phyloP scores from a whole-genome alignment of 2,888 invertebrate species.

The Cepaea hortensis region DNA sequence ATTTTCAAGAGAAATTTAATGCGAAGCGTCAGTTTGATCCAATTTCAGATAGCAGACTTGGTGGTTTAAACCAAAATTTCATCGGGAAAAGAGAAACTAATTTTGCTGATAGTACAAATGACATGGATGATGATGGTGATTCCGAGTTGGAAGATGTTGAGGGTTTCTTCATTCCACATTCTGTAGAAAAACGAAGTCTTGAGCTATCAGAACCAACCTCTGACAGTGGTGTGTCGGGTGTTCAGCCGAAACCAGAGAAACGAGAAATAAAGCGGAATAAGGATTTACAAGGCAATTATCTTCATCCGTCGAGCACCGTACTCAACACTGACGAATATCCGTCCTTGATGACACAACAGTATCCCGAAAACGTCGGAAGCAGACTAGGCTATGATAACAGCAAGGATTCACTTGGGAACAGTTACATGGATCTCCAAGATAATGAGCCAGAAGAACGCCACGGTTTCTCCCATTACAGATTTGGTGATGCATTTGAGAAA shows the following conservation, averaged over 20 bases:
- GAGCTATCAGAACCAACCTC: neutral
- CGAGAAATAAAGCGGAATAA: neutral
- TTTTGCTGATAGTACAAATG: neutral
- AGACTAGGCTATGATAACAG: neutral
- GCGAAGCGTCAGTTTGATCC: neutral
- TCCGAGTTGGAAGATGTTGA: neutral
- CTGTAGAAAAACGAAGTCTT: neutral
- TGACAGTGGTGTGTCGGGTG: neutral
- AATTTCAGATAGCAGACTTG: neutral
- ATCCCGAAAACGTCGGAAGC: neutral
- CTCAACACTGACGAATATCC: neutral
- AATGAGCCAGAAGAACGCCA: neutral
- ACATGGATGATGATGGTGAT: too few relatives aligned
- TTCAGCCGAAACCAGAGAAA: neutral
- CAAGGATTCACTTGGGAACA: neutral
- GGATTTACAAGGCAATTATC: neutral
- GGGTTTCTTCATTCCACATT: neutral
- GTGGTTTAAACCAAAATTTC: slow-evolving; percentile 5
- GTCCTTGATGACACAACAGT: neutral
- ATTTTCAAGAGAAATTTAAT: neutral
- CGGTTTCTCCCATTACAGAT: neutral
- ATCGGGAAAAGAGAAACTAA: neutral
- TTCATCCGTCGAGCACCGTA: too few relatives aligned
- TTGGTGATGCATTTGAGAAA: neutral
- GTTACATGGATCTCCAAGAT: neutral